These are phyloP conservation scores for Phoenicopterus ruber DNA, from an alignment of 2,113 vertebrate species.

Conservation along the genomic window DNA sequence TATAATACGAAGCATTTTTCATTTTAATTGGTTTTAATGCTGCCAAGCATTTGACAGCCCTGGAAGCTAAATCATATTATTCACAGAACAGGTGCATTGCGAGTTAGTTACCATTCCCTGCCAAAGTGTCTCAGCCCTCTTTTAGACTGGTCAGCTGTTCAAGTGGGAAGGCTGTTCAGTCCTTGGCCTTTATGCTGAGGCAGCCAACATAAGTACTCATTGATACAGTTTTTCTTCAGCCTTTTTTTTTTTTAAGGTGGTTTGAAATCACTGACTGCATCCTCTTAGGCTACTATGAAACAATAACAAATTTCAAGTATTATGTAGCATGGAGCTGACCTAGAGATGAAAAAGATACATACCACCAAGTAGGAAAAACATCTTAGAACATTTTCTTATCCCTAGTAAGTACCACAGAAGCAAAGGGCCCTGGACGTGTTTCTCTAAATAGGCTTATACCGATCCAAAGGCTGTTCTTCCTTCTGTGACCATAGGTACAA, in stretches of 20 bases:
- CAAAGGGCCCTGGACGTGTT: neutral
- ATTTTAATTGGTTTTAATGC: constrained; percentile 51
- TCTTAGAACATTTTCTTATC: neutral
- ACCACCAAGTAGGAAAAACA: neutral
- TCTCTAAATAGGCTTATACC: neutral
- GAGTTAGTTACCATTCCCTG: neutral
- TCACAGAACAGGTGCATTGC: neutral
- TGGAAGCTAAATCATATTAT: constrained; percentile 15
- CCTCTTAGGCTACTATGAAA: neutral
- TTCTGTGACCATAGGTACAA: neutral
- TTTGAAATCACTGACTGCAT: neutral
- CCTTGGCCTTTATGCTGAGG: neutral
- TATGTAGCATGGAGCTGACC: neutral
- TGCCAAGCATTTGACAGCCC: constrained; percentile 32
- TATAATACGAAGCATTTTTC: constrained; percentile 32
- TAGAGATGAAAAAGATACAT: neutral
- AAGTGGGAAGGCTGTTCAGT: neutral
- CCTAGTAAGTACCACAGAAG: neutral
- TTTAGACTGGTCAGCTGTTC: neutral
- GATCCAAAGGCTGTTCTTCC: neutral
- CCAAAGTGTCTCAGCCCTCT: neutral
- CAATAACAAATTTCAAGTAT: neutral
- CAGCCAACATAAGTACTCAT: neutral
- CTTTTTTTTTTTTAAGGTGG: neutral
- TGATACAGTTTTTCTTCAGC: neutral